A percentile compares a stretch with the other conserved stretches of the same genome.
These are phyloP conservation scores for Drosophila simulans DNA, from an alignment of 1,140 invertebrate genomes.

Conservation along the genomic window DNA sequence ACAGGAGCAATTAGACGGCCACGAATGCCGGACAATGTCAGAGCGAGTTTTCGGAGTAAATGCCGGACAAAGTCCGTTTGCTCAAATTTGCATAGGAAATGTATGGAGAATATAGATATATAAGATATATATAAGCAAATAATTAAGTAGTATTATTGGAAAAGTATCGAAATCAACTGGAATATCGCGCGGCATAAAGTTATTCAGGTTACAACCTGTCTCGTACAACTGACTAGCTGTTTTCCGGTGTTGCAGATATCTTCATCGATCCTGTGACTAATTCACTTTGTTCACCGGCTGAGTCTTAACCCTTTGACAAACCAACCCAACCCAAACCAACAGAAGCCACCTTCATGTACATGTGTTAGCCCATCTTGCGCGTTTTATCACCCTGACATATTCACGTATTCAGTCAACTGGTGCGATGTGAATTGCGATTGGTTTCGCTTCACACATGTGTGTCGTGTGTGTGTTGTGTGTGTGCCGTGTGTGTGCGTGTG, in stretches of 20 bases:
- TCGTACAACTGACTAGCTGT: background rate
- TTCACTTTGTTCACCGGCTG: background rate
- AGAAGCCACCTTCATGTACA: background rate
- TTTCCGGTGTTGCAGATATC: background rate
- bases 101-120: no score
- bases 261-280: background rate
- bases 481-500: background rate
- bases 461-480: background rate
- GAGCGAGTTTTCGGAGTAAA: conserved; percentile 19
- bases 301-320: conserved; percentile 7
- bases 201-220: no score
- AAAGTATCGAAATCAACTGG: no score
- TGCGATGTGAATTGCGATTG: conserved; percentile 67
- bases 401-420: conserved; percentile 51
- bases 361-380: conserved; percentile 1
- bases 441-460: conserved; percentile 54
- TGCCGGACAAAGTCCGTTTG: conserved; percentile 9
- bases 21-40: conserved; percentile 38
- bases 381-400: conserved; percentile 21
- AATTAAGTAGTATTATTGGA: no score
- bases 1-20: conserved; percentile 45
- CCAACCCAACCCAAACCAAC: background rate
- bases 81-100: no score
- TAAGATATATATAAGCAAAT: no score
- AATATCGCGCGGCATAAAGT: no score